Percentiles rank a stretch among this genome's conserved stretches.
Conservation (phyloP, 1,140 invertebrate genomes). For the Camponotus vicinus region DNA sequence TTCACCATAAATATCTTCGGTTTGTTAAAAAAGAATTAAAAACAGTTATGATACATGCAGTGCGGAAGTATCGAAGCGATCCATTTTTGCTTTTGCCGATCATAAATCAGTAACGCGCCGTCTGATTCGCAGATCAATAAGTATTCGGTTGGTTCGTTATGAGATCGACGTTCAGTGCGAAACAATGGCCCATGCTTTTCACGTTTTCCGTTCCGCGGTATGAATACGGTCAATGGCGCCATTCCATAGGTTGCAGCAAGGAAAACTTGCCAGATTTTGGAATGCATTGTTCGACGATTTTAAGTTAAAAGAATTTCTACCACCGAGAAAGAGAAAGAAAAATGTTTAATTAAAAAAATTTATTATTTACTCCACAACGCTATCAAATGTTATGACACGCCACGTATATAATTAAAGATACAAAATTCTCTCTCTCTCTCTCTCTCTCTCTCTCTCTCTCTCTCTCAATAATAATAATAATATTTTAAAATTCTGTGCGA, state of each 20-base stretch:
- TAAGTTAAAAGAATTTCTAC: background rate
- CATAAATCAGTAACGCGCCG: slow-evolving; percentile 65
- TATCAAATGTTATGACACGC: background rate
- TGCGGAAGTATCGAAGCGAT: slow-evolving; percentile 29
- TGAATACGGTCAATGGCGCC: background rate
- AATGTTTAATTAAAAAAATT: background rate
- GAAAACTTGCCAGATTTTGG: slow-evolving; percentile 31
- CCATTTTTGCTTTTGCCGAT: slow-evolving; percentile 44
- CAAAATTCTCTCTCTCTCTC: background rate
- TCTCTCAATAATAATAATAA: background rate
- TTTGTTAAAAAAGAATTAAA: slow-evolving; percentile 20
- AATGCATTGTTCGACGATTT: slow-evolving; percentile 6
- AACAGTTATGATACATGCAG: slow-evolving; percentile 18
- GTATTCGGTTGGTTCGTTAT: slow-evolving; percentile 38
- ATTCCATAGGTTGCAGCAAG: background rate
- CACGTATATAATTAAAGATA: background rate
- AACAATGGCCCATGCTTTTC: slow-evolving; percentile 34
- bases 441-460: background rate
- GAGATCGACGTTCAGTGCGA: slow-evolving; percentile 33
- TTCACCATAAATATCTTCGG: background rate
- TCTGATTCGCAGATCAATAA: slow-evolving; percentile 57
- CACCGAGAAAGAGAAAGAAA: no score
- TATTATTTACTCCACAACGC: no score
- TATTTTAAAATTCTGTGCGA: background rate
- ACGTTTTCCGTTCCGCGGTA: slow-evolving; percentile 37